phyloP scores from a whole-genome alignment of 1,140 invertebrate species.

The Stegodyphus dumicola region DNA sequence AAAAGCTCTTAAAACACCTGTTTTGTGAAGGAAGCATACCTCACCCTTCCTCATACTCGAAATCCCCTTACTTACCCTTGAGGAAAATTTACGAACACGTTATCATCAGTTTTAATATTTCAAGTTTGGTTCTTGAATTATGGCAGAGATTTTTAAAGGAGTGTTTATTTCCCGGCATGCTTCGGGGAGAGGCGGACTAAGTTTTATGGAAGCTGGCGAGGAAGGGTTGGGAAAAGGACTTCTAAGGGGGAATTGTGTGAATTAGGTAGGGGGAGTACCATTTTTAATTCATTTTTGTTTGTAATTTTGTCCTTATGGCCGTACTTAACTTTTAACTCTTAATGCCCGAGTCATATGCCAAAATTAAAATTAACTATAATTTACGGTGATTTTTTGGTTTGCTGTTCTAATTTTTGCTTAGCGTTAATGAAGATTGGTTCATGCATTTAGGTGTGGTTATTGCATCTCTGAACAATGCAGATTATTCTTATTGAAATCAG shows the following conservation, averaged over 20 bases:
- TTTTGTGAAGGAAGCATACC: slow-evolving; percentile 25
- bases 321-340: not conserved
- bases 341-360: not conserved
- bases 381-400: not conserved
- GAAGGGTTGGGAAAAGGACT: too few species aligned
- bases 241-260: not conserved
- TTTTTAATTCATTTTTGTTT: slow-evolving; percentile 36
- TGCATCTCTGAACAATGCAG: too few species aligned
- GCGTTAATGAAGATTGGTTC: too few species aligned
- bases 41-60: not conserved
- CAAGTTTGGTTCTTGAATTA: slow-evolving; percentile 49
- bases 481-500: too few species aligned
- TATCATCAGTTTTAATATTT: slow-evolving; percentile 58
- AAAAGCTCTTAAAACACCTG: slow-evolving; percentile 53
- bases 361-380: not conserved
- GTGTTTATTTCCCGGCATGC: not conserved
- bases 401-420: too few species aligned
- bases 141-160: slow-evolving; percentile 12
- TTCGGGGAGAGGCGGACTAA: not conserved
- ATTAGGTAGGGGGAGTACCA: not conserved
- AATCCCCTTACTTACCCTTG: slow-evolving; percentile 8
- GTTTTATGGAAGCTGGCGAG: too few species aligned
- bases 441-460: too few species aligned
- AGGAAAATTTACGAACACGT: slow-evolving; percentile 44
- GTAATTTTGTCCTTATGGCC: not conserved